A percentile compares a stretch with the other conserved stretches of the same genome.
phyloP scores from a whole-genome alignment of 2,797 vertebrate genomes.

The Alcedo atthis region DNA sequence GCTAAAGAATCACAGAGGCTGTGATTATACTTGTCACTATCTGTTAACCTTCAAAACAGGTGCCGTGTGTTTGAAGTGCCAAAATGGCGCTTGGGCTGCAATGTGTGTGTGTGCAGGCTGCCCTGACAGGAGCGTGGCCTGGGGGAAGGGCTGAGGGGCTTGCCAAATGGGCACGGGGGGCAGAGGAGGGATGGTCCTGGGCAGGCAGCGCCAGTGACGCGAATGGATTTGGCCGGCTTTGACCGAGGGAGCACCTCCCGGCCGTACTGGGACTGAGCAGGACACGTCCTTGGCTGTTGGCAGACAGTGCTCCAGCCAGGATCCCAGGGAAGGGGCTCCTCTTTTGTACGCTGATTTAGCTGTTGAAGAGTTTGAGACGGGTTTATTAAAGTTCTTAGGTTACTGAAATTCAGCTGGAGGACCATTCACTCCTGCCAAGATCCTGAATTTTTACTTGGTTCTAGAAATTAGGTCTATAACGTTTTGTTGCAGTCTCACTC shows the following conservation, averaged over 20 bases:
- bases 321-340: not conserved
- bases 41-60: conserved; percentile 64
- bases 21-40: conserved; percentile 49
- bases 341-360: not conserved
- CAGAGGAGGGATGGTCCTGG: not conserved
- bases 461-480: not conserved
- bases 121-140: not conserved
- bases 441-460: not conserved
- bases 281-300: not conserved
- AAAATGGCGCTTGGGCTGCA: not conserved
- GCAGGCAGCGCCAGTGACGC: not conserved
- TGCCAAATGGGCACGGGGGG: conserved; percentile 8
- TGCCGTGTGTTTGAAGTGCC: not conserved
- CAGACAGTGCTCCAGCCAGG: not conserved
- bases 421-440: not conserved
- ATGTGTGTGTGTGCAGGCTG: not conserved
- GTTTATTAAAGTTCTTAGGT: not conserved
- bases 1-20: conserved; percentile 27
- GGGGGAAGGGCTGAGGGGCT: not conserved
- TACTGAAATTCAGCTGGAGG: not conserved
- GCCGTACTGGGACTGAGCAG: not conserved
- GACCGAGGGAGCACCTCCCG: not conserved
- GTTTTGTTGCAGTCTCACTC: not conserved
- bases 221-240: not conserved
- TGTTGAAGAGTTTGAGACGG: not conserved